phyloP scores from a whole-genome alignment of 2,888 invertebrate species.

The Brenthis daphne region DNA sequence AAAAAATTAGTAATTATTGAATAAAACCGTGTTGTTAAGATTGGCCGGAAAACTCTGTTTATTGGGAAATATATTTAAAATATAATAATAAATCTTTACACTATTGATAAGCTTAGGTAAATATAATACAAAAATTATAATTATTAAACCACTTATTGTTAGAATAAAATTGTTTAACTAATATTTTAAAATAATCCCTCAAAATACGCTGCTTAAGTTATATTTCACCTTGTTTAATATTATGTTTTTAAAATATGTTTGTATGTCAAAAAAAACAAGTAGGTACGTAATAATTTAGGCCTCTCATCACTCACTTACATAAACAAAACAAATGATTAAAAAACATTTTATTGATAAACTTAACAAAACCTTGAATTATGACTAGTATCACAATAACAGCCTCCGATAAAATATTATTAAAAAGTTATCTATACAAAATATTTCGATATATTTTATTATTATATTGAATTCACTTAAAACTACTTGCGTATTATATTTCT shows the following conservation, averaged over 20 bases:
- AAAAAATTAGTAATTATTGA: too few species aligned
- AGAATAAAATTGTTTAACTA: too few species aligned
- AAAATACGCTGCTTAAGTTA: too few species aligned
- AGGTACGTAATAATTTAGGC: not conserved
- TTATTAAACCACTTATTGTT: too few species aligned
- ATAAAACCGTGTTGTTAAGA: too few species aligned
- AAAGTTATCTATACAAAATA: constrained; percentile 18
- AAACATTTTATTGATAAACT: constrained; percentile 27
- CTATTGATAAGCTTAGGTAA: too few species aligned
- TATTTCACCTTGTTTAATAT: too few species aligned
- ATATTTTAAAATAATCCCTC: too few species aligned
- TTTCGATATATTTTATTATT: constrained; percentile 27
- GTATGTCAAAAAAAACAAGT: not conserved
- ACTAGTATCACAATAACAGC: constrained; percentile 65
- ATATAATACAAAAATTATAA: too few species aligned
- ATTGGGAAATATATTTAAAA: too few species aligned
- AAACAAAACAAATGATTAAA: not conserved
- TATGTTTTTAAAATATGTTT: not conserved
- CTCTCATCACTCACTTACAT: not conserved
- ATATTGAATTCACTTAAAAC: constrained; percentile 12
- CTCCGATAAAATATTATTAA: constrained; percentile 39
- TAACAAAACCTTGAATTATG: constrained; percentile 29
- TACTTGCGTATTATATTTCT: not conserved
- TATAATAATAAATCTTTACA: too few species aligned
- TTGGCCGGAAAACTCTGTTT: too few species aligned